phyloP scores from a whole-genome alignment of 2,113 vertebrate genomes.

The Notothenia rossii region DNA sequence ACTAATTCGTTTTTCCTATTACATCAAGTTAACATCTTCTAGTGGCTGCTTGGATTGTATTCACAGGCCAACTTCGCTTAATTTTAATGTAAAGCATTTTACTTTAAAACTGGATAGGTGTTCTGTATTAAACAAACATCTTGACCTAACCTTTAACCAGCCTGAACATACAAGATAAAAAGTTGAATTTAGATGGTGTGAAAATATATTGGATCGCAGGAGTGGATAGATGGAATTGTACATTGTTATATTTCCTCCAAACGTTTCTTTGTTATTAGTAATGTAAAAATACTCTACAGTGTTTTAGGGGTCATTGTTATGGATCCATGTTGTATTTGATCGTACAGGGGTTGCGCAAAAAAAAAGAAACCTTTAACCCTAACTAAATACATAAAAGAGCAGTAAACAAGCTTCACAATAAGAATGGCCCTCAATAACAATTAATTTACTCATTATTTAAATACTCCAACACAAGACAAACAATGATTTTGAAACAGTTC shows the following conservation, averaged over 20 bases:
- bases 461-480: too few species aligned
- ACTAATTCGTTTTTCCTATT: conserved; percentile 7
- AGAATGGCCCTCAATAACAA: too few species aligned
- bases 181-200: background rate
- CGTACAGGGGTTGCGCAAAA: too few species aligned
- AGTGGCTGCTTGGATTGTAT: background rate
- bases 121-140: background rate
- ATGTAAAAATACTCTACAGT: background rate
- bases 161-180: background rate
- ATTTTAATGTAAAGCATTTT: too few species aligned
- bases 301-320: too few species aligned
- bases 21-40: background rate
- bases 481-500: background rate
- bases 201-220: background rate
- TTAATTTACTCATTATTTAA: too few species aligned
- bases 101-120: background rate
- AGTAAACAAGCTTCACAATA: too few species aligned
- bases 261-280: background rate
- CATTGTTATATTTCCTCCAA: background rate
- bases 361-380: too few species aligned
- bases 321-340: too few species aligned
- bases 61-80: background rate
- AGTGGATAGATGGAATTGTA: background rate
- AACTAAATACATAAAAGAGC: too few species aligned
- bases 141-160: background rate